Conservation (phyloP, 2,113 vertebrate genomes). For the Monopterus albus region DNA sequence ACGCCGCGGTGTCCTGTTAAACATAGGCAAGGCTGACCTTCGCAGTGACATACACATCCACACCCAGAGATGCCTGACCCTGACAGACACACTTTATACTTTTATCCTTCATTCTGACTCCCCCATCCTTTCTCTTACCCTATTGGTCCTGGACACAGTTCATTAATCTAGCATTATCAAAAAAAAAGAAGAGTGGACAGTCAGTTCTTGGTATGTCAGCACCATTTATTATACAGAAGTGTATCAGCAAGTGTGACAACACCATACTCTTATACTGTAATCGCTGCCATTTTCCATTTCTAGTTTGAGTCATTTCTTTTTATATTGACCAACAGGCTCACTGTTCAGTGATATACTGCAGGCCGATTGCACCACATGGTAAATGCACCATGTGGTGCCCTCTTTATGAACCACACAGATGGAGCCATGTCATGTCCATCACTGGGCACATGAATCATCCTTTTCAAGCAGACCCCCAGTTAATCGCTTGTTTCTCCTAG, state of each 20-base stretch:
- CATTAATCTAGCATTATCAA: conserved; percentile 38
- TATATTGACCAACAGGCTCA: background rate
- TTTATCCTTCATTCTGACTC: conserved; percentile 18
- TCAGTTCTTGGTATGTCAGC: background rate
- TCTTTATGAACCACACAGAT: background rate
- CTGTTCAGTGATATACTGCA: too few species aligned
- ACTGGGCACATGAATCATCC: conserved; percentile 32
- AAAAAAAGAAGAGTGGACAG: conserved; percentile 27
- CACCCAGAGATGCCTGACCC: conserved; percentile 1
- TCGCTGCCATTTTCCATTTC: background rate
- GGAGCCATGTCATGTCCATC: conserved; percentile 20
- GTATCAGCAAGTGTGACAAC: conserved; percentile 43
- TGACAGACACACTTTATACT: conserved; percentile 18
- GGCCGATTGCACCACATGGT: too few species aligned
- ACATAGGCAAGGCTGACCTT: conserved; percentile 37
- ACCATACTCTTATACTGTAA: too few species aligned
- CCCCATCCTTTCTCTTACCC: background rate
- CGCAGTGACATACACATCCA: conserved; percentile 4
- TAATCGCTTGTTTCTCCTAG: conserved; percentile 13
- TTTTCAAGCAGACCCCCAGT: conserved; percentile 12
- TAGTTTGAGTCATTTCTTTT: conserved; percentile 4
- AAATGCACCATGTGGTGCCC: background rate
- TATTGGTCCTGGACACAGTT: conserved; percentile 5
- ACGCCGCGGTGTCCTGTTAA: conserved; percentile 42
- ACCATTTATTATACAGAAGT: conserved; percentile 26